Conservation (phyloP, 2,797 vertebrate species). For the Peromyscus nudipes region DNA sequence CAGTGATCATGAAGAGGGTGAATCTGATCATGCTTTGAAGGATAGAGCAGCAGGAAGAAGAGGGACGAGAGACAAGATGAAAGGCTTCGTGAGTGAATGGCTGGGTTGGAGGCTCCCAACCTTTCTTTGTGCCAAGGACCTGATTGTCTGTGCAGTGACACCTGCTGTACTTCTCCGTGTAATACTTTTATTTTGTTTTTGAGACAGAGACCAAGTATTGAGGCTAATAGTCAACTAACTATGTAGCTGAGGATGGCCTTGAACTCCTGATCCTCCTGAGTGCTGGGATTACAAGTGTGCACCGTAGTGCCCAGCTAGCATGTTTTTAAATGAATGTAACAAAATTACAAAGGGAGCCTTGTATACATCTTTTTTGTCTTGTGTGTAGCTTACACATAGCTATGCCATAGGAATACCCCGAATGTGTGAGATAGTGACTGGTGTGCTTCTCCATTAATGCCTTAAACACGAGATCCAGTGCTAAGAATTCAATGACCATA, state of each 20-base stretch:
- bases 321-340: slow-evolving; percentile 21
- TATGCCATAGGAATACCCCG: not conserved
- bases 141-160: not conserved
- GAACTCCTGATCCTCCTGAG: not conserved
- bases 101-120: not conserved
- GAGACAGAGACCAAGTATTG: not conserved
- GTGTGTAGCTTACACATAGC: not conserved
- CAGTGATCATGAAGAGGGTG: not conserved
- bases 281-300: not conserved
- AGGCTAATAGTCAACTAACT: not conserved
- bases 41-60: not conserved
- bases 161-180: not conserved
- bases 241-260: not conserved
- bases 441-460: not conserved
- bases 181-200: not conserved
- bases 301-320: not conserved
- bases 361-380: not conserved
- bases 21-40: not conserved
- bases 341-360: not conserved
- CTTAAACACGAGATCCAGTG: not conserved
- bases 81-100: not conserved
- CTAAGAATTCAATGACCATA: not conserved
- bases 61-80: not conserved
- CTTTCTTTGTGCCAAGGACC: not conserved
- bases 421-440: not conserved